These are phyloP conservation scores for Sorex fumeus DNA, from an alignment of 2,113 vertebrate species.

Conservation along the genomic window DNA sequence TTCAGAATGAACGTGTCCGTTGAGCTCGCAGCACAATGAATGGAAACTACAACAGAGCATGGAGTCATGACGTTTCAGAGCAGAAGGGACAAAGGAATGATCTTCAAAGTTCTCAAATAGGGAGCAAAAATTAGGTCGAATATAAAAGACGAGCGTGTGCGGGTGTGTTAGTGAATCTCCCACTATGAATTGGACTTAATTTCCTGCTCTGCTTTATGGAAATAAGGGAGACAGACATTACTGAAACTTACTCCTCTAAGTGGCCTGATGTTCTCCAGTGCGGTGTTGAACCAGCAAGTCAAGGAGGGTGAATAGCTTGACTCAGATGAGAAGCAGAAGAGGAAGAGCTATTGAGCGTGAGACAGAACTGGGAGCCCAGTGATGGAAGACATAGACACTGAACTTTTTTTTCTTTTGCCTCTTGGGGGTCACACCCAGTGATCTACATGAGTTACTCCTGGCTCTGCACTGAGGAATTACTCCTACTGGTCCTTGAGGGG, in stretches of 20 bases:
- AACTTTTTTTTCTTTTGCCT: background rate
- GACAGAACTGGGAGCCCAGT: background rate
- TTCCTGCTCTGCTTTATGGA: background rate
- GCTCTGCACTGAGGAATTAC: no score
- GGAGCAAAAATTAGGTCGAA: slow-evolving; percentile 15
- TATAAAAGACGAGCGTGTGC: background rate
- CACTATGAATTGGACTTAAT: background rate
- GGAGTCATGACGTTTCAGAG: slow-evolving; percentile 24
- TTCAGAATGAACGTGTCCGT: background rate
- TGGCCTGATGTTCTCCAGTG: background rate
- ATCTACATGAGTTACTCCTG: no score
- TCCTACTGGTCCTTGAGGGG: no score
- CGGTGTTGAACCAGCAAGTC: background rate
- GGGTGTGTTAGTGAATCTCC: background rate
- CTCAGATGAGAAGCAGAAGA: background rate
- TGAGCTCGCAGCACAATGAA: background rate
- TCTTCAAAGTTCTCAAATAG: slow-evolving; percentile 39
- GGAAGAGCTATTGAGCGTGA: background rate
- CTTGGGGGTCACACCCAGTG: no score
- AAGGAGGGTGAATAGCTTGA: background rate
- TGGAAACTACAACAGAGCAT: background rate
- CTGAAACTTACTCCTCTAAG: background rate
- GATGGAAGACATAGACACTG: background rate
- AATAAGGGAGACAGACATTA: background rate
- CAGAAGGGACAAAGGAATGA: background rate